Evolutionary conservation across 1,140 invertebrate species (phyloP).

Genomic region (Batillaria attramentaria): DNA sequence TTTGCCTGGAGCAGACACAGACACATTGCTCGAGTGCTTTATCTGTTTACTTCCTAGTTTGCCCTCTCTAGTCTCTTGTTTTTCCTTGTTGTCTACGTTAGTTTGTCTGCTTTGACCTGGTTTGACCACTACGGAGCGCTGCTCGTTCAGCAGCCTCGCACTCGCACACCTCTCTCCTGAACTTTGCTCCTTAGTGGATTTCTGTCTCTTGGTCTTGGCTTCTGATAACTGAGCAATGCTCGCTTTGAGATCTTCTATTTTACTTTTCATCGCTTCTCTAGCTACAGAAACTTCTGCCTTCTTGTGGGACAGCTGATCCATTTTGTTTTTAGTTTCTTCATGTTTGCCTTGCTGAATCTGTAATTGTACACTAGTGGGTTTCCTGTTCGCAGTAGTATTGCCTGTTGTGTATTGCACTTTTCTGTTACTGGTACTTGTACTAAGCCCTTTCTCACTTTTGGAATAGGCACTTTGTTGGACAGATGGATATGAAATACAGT

Average conservation of each 20-base stretch:
- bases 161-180: background rate
- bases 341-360: background rate
- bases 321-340: background rate
- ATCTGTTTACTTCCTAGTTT: background rate
- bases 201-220: background rate
- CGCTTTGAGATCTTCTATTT: constrained; percentile 8
- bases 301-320: background rate
- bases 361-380: background rate
- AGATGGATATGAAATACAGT: background rate
- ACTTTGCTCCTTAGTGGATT: background rate
- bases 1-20: too few species aligned
- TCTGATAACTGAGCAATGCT: background rate
- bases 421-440: background rate
- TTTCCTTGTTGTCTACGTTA: background rate
- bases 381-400: background rate
- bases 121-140: too few species aligned
- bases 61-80: background rate
- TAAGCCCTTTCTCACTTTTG: background rate
- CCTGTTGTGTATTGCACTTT: too few species aligned
- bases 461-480: background rate
- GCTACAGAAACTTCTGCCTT: constrained; percentile 14
- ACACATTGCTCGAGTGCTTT: background rate
- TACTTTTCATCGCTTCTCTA: constrained; percentile 3
- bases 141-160: background rate
- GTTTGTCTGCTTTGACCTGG: background rate